Conservation (phyloP, 2,797 vertebrate genomes). For the Paramormyrops hopkinsi region DNA sequence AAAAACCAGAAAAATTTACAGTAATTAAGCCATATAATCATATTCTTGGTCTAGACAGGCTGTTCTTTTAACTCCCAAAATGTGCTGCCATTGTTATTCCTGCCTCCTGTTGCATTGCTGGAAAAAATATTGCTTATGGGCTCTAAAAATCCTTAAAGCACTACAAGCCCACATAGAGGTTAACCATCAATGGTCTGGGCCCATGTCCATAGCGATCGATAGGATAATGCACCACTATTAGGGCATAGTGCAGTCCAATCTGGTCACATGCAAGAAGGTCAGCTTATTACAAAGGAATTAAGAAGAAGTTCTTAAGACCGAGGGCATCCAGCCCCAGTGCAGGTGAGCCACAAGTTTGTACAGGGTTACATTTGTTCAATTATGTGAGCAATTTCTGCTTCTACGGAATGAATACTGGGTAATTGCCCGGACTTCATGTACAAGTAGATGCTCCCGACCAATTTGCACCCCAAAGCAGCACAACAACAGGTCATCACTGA, state of each 20-base stretch:
- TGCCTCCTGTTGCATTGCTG: background rate
- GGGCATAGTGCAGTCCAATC: background rate
- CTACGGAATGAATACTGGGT: too few relatives aligned
- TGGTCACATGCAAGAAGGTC: background rate
- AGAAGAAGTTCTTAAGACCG: background rate
- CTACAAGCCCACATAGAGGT: background rate
- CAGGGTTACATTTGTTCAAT: background rate
- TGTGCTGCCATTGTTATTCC: background rate
- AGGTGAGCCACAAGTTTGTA: background rate
- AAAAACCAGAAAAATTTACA: background rate
- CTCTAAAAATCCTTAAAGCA: background rate
- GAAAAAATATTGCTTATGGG: background rate
- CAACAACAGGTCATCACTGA: conserved; percentile 36
- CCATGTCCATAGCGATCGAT: background rate
- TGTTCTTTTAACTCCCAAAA: background rate
- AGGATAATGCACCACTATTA: background rate
- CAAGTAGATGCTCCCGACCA: background rate
- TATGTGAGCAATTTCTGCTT: background rate
- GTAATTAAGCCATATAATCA: background rate
- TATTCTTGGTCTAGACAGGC: background rate
- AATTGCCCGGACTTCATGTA: background rate
- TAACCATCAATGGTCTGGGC: background rate
- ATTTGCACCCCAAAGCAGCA: background rate
- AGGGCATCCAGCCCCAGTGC: background rate
- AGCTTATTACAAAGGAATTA: background rate